Conservation (phyloP, 2,113 vertebrate species). For the Parus major region DNA sequence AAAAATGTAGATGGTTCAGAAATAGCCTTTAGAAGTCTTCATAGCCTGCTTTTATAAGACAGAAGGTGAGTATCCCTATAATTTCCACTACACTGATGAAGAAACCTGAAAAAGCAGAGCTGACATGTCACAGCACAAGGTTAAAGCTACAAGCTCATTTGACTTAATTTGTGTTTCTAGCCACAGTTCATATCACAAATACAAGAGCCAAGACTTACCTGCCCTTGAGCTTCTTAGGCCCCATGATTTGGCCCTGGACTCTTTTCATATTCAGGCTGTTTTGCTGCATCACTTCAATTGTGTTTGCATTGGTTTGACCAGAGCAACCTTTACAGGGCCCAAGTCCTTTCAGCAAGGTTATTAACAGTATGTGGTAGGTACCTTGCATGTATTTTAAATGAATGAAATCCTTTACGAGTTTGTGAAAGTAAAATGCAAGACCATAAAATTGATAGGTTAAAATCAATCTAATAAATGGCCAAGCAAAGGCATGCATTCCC, state of each 20-base stretch:
- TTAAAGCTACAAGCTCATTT: not conserved
- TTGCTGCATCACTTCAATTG: not conserved
- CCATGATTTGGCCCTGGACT: not conserved
- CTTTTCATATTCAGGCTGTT: not conserved
- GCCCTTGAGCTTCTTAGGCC: not conserved
- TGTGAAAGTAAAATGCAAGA: not conserved
- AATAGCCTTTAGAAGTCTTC: not conserved
- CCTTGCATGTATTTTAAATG: not conserved
- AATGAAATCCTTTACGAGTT: not conserved
- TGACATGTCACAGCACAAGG: not conserved
- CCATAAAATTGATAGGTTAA: not conserved
- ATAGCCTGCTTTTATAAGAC: not conserved
- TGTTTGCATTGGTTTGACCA: not conserved
- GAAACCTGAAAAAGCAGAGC: not conserved
- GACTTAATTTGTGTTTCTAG: not conserved
- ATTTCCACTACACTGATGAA: not conserved
- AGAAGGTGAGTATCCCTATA: not conserved
- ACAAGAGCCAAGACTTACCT: not conserved
- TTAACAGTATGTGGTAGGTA: not conserved
- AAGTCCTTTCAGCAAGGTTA: not conserved
- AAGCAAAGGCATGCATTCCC: not conserved
- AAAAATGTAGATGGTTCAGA: not conserved
- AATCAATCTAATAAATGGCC: not conserved
- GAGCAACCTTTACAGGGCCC: not conserved
- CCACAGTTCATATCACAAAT: not conserved